A percentile compares a stretch with the other conserved stretches of the same genome.
Conservation (phyloP, 2,888 invertebrate genomes). For the Eretmocerus hayati region DNA sequence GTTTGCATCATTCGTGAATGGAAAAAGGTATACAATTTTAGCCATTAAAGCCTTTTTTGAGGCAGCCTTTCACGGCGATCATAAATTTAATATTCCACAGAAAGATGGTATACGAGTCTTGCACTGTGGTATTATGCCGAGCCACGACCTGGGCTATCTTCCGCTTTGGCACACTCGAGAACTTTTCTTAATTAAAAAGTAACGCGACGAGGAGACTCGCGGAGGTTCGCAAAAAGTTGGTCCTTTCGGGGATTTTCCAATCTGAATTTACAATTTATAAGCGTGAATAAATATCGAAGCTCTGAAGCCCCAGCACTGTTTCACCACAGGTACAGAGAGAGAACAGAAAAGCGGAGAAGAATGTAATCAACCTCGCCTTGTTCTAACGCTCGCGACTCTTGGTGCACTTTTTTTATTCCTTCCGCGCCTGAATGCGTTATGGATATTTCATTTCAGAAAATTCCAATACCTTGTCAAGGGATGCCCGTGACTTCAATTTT, state of each 20-base stretch:
- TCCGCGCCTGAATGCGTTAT: no score
- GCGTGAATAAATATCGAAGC: not conserved
- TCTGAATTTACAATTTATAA: not conserved
- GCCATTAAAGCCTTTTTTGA: no score
- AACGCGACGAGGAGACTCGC: no score
- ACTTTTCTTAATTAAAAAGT: not conserved
- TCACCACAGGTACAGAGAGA: not conserved
- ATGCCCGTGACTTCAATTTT: no score
- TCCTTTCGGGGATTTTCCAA: not conserved
- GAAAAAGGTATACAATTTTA: no score
- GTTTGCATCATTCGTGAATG: constrained; percentile 2
- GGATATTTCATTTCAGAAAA: no score
- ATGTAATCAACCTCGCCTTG: not conserved
- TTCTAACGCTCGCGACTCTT: no score
- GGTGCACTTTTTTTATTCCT: no score
- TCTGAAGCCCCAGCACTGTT: not conserved
- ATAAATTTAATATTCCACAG: constrained; percentile 3
- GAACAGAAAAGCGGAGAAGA: not conserved
- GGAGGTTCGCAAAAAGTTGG: not conserved
- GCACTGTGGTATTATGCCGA: no score
- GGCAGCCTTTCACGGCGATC: no score
- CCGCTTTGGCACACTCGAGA: not conserved
- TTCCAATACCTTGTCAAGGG: no score
- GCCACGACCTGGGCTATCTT: no score
- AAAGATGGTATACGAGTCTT: not conserved